These are phyloP conservation scores for Lucilia cuprina DNA, from an alignment of 1,140 invertebrate genomes.

Conservation along the genomic window DNA sequence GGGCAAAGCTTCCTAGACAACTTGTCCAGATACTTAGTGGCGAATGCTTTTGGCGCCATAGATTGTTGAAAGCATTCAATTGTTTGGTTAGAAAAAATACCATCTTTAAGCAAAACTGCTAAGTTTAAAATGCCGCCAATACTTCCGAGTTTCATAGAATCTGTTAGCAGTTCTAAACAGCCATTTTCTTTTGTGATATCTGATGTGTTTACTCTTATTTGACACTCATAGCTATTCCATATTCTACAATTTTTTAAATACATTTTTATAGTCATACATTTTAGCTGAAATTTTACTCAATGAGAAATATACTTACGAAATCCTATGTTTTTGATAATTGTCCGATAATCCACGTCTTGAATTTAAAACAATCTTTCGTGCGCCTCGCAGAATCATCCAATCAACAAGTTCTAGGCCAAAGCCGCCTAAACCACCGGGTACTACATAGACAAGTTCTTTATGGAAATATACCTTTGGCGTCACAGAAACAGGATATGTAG, in stretches of 20 bases:
- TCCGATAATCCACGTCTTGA: conserved; percentile 79
- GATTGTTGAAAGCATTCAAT: conserved; percentile 67
- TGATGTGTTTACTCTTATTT: conserved; percentile 70
- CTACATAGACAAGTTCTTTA: conserved; percentile 66
- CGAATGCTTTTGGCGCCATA: conserved; percentile 68
- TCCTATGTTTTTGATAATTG: conserved; percentile 78
- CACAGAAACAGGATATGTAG: conserved; percentile 50
- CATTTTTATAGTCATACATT: background rate
- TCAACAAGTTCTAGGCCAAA: conserved; percentile 89
- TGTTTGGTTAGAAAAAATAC: conserved; percentile 71
- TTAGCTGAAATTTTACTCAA: background rate
- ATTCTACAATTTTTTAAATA: conserved; percentile 56
- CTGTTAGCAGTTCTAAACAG: conserved; percentile 69
- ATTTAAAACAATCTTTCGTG: conserved; percentile 78
- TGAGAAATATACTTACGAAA: conserved; percentile 62
- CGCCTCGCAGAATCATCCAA: conserved; percentile 85
- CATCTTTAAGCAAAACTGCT: conserved; percentile 74
- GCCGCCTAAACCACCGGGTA: conserved; percentile 83
- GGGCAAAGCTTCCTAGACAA: conserved; percentile 68
- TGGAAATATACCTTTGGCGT: conserved; percentile 63
- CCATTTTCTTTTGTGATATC: conserved; percentile 71
- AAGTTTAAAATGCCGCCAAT: conserved; percentile 86
- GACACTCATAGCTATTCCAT: conserved; percentile 71
- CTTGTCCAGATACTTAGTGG: conserved; percentile 70
- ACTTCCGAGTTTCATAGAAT: conserved; percentile 70